Base-by-base conservation (phyloP, 1,140 invertebrate genomes). In the Dendroctonus valens region DNA sequence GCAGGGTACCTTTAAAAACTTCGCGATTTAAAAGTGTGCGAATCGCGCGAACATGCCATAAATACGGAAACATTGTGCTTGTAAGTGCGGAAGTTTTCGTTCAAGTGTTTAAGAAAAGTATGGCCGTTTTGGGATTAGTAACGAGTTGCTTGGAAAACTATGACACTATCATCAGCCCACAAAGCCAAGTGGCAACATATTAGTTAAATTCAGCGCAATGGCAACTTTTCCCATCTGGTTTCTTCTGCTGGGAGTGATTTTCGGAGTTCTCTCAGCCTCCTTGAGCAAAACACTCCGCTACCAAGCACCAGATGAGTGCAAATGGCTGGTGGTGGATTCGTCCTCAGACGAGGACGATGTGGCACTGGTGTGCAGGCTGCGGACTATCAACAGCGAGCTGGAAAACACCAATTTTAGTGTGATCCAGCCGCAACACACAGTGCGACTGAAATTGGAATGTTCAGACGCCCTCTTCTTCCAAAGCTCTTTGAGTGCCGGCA, bases 341-440 rank as follows among this genome's bases (percentile, higher is more conserved):
- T 87, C 86, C 72, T 77, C 78, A 58, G 85, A 86, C 55, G 66
- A 68, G 52, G 83, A 83, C 71, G 87, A 89, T 73, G 91, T 93
- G 4, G 88, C 90, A 1, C 81, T 94, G 59, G 86, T 90, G 62
- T 94, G 92, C 74, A 84, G 88, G 66, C 78, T 95, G 59, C 82
- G 89, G 50, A 92, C 91, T 67, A 92, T 93, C 80, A 93, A 93
- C 80, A 92, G 91, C 76, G 91, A 93, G 80, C 81, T 93, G 74
- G 91, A 93, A 81, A 91, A 92, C 76, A 93, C 91, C 39, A 94
- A 94, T 74, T 93, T 94, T 77, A 92, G 90, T 79, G 89, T 90
- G 44, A 92, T 92, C 67, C 91, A 92, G 79, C 88, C 91, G n/a
- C 88, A 91, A 74, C 91, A 93, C 69, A 92, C 91, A 37, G 91